Conservation (phyloP, 2,113 vertebrate genomes). For the Egretta garzetta region DNA sequence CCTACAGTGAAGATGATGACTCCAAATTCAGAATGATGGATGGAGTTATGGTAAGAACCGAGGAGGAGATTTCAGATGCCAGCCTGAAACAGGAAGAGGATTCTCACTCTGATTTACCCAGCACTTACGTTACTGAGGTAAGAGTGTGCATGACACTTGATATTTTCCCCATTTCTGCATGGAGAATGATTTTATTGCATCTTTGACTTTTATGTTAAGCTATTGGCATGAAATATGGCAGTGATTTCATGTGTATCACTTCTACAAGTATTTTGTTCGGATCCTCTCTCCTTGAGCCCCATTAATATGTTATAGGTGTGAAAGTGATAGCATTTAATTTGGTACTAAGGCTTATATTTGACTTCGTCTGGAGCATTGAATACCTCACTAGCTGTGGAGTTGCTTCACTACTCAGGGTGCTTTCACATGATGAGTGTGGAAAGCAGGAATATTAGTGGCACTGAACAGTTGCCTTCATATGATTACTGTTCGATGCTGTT, state of each 20-base stretch:
- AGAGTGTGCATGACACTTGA: not conserved
- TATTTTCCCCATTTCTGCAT: not conserved
- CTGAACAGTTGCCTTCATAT: not conserved
- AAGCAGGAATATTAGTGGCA: not conserved
- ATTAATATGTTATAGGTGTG: not conserved
- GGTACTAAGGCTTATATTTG: not conserved
- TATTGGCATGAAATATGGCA: not conserved
- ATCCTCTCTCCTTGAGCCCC: not conserved
- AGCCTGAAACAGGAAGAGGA: constrained; percentile 73
- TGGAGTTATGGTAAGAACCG: constrained; percentile 76
- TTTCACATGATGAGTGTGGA: not conserved
- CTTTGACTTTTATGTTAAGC: not conserved
- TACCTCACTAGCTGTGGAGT: not conserved
- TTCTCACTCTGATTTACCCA: constrained; percentile 69
- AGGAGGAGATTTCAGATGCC: constrained; percentile 67
- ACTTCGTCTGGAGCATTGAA: not conserved
- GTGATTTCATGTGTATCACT: not conserved
- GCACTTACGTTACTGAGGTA: constrained; percentile 79
- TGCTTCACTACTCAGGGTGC: not conserved
- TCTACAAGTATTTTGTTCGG: not conserved
- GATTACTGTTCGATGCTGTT: not conserved
- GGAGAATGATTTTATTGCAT: not conserved
- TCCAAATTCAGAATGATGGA: constrained; percentile 78
- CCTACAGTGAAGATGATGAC: constrained; percentile 61
- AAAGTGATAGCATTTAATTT: not conserved